Percentiles rank a stretch among this genome's conserved stretches.
Conservation (phyloP, 2,113 vertebrate species). For the Cisticola juncidis region DNA sequence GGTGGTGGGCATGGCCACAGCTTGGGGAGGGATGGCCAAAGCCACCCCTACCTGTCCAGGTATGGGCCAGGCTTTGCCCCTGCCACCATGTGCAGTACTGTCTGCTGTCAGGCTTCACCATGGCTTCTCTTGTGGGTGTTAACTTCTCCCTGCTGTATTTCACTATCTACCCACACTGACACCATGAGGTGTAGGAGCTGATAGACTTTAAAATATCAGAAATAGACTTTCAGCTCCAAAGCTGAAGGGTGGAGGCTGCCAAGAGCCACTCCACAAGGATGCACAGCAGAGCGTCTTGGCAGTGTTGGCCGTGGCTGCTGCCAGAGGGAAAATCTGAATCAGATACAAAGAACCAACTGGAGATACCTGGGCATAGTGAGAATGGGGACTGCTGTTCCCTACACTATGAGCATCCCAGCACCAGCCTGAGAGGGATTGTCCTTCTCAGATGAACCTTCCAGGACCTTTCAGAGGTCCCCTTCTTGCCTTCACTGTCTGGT, state of each 20-base stretch:
- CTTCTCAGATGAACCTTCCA: neutral
- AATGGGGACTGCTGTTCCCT: neutral
- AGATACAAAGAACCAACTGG: neutral
- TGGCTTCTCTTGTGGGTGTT: accelerated
- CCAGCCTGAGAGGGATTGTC: neutral
- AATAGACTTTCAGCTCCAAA: neutral
- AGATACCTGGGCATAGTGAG: neutral
- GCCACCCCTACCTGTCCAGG: neutral
- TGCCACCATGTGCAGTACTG: neutral
- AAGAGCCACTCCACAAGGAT: neutral
- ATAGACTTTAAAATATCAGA: neutral
- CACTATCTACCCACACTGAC: neutral
- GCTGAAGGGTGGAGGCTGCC: neutral
- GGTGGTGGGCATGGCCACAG: neutral
- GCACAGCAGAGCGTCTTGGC: neutral
- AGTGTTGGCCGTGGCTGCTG: neutral
- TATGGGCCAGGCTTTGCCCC: neutral
- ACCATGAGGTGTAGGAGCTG: neutral
- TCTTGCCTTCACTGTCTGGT: neutral
- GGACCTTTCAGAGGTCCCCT: neutral
- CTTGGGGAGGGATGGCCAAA: neutral
- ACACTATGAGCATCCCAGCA: neutral
- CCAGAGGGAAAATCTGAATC: neutral
- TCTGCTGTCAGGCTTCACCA: neutral
- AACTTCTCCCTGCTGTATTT: neutral